phyloP scores from a whole-genome alignment of 2,888 invertebrate genomes.

The Hemicrepidius hirtus region DNA sequence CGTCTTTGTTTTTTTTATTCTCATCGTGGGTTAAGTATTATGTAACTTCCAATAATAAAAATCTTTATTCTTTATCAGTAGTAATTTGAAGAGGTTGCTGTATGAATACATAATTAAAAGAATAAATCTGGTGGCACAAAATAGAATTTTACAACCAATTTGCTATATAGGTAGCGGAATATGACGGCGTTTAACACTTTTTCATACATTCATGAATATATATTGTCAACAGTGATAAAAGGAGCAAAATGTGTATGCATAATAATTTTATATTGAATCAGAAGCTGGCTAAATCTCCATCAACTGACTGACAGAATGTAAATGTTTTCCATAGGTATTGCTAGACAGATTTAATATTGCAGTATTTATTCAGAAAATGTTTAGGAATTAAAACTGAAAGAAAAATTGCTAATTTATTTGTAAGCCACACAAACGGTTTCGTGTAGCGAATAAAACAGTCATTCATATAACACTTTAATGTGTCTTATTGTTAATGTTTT shows the following conservation, averaged over 20 bases:
- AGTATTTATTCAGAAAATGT: no score
- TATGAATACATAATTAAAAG: conserved; percentile 20
- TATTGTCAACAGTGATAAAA: conserved; percentile 20
- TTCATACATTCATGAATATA: conserved; percentile 16
- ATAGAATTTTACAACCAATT: conserved; percentile 3
- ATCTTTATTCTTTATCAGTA: not conserved
- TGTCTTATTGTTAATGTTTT: no score
- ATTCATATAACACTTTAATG: no score
- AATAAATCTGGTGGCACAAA: conserved; percentile 6
- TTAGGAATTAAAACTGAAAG: no score
- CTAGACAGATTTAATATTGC: no score
- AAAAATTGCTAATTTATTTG: no score
- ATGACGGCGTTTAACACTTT: conserved; percentile 9
- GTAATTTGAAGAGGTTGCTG: conserved; percentile 14
- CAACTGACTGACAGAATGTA: not conserved
- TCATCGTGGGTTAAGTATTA: no score
- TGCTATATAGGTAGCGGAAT: not conserved
- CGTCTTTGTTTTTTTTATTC: no score
- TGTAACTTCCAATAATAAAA: no score
- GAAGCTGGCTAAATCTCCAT: not conserved
- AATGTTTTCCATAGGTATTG: not conserved
- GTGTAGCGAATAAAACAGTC: no score
- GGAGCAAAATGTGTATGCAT: conserved; percentile 7
- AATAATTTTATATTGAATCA: conserved; percentile 15
- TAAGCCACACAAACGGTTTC: no score